These are phyloP conservation scores for Xerus inauris DNA, from an alignment of 2,113 vertebrate genomes.

Conservation along the genomic window DNA sequence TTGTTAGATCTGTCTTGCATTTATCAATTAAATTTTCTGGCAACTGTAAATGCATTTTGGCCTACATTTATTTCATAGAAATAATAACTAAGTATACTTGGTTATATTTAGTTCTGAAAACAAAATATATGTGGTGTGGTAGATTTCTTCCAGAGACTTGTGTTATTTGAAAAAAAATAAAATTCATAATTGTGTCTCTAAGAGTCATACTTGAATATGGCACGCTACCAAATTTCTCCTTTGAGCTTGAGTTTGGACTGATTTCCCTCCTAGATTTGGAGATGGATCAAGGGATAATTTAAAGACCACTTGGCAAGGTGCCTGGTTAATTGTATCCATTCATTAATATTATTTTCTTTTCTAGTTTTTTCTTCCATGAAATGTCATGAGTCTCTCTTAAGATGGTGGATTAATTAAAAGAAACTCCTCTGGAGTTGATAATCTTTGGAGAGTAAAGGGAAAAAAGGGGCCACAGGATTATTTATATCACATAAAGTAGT, in stretches of 20 bases:
- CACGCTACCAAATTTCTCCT: background rate
- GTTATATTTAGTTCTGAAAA: background rate
- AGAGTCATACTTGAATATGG: background rate
- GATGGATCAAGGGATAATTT: background rate
- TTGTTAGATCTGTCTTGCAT: background rate
- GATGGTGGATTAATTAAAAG: background rate
- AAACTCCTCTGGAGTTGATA: background rate
- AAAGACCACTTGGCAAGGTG: background rate
- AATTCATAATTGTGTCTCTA: background rate
- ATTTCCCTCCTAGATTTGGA: background rate
- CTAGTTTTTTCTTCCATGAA: background rate
- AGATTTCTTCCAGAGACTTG: background rate
- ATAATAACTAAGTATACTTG: background rate
- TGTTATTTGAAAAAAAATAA: background rate
- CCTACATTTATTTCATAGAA: background rate
- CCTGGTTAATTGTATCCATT: background rate
- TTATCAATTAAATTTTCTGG: background rate
- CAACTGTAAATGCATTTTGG: background rate
- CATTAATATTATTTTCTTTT: background rate
- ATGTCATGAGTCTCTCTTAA: background rate
- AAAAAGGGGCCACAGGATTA: background rate
- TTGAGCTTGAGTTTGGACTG: background rate
- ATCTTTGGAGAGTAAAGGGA: background rate
- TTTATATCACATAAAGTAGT: background rate
- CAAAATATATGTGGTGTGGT: background rate